These are phyloP conservation scores for Heteropelma amictum DNA, from an alignment of 2,888 invertebrate species.

Conservation along the genomic window DNA sequence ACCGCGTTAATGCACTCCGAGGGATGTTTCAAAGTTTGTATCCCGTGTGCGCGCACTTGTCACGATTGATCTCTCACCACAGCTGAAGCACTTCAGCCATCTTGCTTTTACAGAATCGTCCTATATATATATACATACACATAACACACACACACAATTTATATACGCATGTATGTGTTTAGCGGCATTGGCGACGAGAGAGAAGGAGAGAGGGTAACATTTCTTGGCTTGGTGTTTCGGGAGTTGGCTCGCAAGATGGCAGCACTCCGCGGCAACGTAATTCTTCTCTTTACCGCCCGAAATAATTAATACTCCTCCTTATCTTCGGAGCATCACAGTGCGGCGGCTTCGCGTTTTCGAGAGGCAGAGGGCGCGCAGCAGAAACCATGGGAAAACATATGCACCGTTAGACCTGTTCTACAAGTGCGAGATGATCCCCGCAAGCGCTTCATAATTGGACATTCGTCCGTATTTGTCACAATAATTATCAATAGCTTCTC, in stretches of 20 bases:
- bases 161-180: neutral
- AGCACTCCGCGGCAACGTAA: slow-evolving; percentile 30
- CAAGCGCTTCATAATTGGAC: too few species aligned
- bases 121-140: neutral
- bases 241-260: slow-evolving; percentile 36
- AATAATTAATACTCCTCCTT: too few species aligned
- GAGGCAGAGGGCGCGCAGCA: too few species aligned
- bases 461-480: too few species aligned
- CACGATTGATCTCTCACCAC: slow-evolving; percentile 69
- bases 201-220: neutral
- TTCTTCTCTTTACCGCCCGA: too few species aligned
- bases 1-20: slow-evolving; percentile 50
- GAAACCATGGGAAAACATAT: too few species aligned
- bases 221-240: neutral
- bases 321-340: too few species aligned
- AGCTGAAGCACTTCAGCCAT: slow-evolving; percentile 72
- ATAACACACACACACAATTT: neutral
- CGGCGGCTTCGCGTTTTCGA: too few species aligned
- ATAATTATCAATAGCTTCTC: too few species aligned
- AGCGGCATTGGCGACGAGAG: neutral
- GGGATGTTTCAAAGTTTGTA: slow-evolving; percentile 56
- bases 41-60: slow-evolving; percentile 65
- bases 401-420: too few species aligned
- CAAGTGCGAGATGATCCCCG: too few species aligned
- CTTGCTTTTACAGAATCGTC: slow-evolving; percentile 57